A percentile compares a stretch with the other conserved stretches of the same genome.
These are phyloP conservation scores for Marronus borbonicus DNA, from an alignment of 2,888 invertebrate genomes.

Conservation along the genomic window DNA sequence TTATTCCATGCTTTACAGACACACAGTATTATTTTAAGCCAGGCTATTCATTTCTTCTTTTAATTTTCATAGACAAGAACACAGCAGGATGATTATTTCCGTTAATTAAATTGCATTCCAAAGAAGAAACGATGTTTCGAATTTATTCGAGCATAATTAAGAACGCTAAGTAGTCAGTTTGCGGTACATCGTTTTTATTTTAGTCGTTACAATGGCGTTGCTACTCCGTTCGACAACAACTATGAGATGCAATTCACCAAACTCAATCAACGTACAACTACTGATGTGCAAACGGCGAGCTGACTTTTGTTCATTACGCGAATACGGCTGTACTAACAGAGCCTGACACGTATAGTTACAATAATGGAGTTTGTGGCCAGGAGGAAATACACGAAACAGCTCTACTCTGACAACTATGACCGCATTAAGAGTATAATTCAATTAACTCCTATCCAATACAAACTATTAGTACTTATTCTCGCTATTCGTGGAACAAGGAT, in stretches of 20 bases:
- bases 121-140: not conserved
- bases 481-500: not conserved
- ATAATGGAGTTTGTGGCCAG: constrained; percentile 20
- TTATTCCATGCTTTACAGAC: no score
- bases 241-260: constrained; percentile 6
- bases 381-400: not conserved
- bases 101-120: constrained; percentile 4
- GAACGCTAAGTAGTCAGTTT: not conserved
- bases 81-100: not conserved
- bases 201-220: not conserved
- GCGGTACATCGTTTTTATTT: not conserved
- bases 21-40: no score
- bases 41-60: not conserved
- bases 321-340: constrained; percentile 1
- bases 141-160: constrained; percentile 8
- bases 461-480: not conserved
- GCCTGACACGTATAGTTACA: constrained; percentile 3
- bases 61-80: not conserved
- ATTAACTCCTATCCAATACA: not conserved
- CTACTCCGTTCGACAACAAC: not conserved
- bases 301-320: constrained; percentile 4
- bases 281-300: constrained; percentile 9
- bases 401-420: not conserved
- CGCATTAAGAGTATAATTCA: constrained; percentile 22
- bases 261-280: constrained; percentile 16